These are phyloP conservation scores for Orgyia antiqua DNA, from an alignment of 2,888 invertebrate species.

Conservation along the genomic window DNA sequence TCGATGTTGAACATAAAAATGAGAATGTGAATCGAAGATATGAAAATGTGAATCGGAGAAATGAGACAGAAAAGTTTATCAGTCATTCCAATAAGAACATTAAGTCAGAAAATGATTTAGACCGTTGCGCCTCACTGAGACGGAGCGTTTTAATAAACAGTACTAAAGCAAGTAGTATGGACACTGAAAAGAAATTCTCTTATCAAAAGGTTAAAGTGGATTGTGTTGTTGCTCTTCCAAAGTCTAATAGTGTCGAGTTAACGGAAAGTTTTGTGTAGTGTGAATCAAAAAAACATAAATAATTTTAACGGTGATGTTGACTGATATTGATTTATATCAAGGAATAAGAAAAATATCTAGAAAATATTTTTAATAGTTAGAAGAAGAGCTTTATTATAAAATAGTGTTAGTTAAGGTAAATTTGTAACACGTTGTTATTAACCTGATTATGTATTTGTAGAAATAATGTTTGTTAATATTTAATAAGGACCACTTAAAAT, in stretches of 20 bases:
- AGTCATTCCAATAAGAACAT: constrained; percentile 59
- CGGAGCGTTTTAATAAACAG: constrained; percentile 74
- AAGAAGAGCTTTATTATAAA: too few relatives aligned
- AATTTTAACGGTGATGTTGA: too few relatives aligned
- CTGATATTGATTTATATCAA: too few relatives aligned
- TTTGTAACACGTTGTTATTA: too few relatives aligned
- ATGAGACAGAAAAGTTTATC: constrained; percentile 40
- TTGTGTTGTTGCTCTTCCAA: constrained; percentile 62
- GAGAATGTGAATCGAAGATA: constrained; percentile 19
- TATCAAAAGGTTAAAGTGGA: constrained; percentile 63
- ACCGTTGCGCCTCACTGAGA: constrained; percentile 60
- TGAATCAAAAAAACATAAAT: too few relatives aligned
- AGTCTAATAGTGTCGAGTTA: constrained; percentile 58
- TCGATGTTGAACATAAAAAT: constrained; percentile 35
- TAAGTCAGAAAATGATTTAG: constrained; percentile 46
- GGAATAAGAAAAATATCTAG: too few relatives aligned
- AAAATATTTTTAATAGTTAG: too few relatives aligned
- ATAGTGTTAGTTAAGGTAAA: too few relatives aligned
- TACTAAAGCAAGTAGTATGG: constrained; percentile 62
- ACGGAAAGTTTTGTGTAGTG: constrained; percentile 73
- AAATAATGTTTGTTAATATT: too few relatives aligned
- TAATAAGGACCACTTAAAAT: too few relatives aligned
- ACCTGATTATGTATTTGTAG: too few relatives aligned
- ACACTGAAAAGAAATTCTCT: constrained; percentile 51
- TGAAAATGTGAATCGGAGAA: too few relatives aligned